Evolutionary conservation across 2,888 invertebrate species (phyloP).

Genomic region (Conops quadrifasciatus): DNA sequence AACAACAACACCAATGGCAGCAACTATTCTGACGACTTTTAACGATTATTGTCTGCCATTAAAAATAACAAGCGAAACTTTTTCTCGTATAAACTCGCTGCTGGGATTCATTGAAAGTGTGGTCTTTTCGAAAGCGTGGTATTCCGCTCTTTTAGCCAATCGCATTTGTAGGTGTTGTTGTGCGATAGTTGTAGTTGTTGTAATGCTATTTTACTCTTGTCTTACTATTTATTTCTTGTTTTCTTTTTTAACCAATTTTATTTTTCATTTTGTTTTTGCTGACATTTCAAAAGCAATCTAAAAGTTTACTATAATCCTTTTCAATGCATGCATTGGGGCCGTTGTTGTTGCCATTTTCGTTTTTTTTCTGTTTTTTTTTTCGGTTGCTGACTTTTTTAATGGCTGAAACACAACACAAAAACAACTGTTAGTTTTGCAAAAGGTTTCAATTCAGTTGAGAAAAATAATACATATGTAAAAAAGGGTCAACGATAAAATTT

Average conservation of each 20-base stretch:
- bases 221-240: no score
- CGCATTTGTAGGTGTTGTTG: constrained; percentile 19
- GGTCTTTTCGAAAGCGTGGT: constrained; percentile 28
- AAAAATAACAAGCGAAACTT: constrained; percentile 65
- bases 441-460: neutral
- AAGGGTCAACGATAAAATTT: constrained; percentile 5
- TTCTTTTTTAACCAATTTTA: neutral
- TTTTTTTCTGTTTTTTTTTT: neutral
- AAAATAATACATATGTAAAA: neutral
- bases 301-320: constrained; percentile 33
- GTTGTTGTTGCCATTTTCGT: neutral
- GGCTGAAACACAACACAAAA: neutral
- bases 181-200: neutral
- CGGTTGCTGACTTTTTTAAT: neutral
- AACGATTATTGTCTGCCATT: constrained; percentile 64
- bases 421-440: neutral
- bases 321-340: constrained; percentile 24
- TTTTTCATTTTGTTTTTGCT: constrained; percentile 12
- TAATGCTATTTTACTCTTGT: neutral
- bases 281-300: constrained; percentile 21
- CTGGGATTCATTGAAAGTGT: constrained; percentile 54
- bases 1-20: constrained; percentile 18
- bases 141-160: constrained; percentile 18
- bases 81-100: constrained; percentile 59
- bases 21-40: constrained; percentile 53